A percentile compares a stretch with the other conserved stretches of the same genome.
phyloP scores from a whole-genome alignment of 2,888 invertebrate species.

The Caenorhabditis sp. region DNA sequence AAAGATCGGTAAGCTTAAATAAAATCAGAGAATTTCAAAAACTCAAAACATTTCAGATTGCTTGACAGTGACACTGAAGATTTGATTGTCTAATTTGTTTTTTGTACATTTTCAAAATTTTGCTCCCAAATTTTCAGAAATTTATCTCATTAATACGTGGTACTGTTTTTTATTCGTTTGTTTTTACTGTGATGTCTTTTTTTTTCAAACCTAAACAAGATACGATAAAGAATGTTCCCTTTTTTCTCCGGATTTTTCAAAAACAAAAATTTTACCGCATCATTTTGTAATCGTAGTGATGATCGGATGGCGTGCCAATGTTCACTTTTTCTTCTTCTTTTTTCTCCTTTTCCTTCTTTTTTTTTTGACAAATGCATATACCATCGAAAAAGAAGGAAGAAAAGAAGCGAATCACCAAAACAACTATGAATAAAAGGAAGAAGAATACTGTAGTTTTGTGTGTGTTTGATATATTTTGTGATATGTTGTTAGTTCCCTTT shows the following conservation, averaged over 20 bases:
- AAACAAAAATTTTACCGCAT: too few relatives aligned
- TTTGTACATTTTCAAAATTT: neutral
- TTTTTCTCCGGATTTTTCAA: too few relatives aligned
- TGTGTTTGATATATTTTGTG: too few relatives aligned
- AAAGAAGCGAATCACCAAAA: neutral
- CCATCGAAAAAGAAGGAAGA: too few relatives aligned
- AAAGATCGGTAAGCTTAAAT: slow-evolving; percentile 19
- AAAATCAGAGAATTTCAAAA: neutral
- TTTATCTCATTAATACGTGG: slow-evolving; percentile 1
- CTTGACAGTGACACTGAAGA: slow-evolving; percentile 41
- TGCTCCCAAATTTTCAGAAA: neutral
- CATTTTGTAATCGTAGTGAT: neutral
- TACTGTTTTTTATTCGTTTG: neutral
- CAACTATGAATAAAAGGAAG: neutral
- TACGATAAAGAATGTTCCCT: too few relatives aligned
- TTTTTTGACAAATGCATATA: neutral
- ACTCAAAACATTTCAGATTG: slow-evolving; percentile 12
- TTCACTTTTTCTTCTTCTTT: neutral
- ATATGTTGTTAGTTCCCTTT: too few relatives aligned
- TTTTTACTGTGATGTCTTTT: neutral
- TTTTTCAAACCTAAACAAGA: neutral
- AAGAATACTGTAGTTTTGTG: too few relatives aligned
- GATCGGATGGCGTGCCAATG: neutral
- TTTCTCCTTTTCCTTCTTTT: neutral
- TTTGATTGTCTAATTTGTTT: slow-evolving; percentile 38